Base-by-base conservation (phyloP, 2,888 invertebrate genomes). In the Athalia cordata region DNA sequence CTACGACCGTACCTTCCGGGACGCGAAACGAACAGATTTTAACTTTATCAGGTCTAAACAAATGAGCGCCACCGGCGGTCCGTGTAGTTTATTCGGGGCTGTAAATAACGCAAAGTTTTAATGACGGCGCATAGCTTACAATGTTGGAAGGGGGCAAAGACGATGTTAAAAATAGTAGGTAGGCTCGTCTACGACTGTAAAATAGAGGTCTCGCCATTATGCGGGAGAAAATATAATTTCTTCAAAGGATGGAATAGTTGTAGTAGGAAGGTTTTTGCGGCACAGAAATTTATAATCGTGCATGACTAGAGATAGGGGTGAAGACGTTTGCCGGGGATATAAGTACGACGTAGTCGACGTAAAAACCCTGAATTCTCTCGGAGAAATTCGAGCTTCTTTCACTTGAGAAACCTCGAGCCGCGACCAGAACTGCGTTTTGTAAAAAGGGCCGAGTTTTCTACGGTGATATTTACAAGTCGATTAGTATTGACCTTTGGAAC, bases 51-150 rank as follows among this genome's bases (percentile, higher is more conserved):
- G 68, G 55, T 52, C 68, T 52, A 52, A 82, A 80, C 81, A 79
- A 81, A 81, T 72, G 80, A 81, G 79, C 65, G 67, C 77, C 77
- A 68, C 64, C 57, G 70, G 65, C 52, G 4, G 29, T 13, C 77
- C 65, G 78, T 76, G 79, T 80, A 81, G 80, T 83, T 83, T 79
- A 82, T 80, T 80, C 74, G 65, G 79, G 83, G 80, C 79, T 83
- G 80, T 81, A 82, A 83, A 83, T 82, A 84, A 82, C 79, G 82
- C 78, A 83, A 84, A 84, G 81, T 83, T 84, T 84, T 84, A 84
- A 84, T 81, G 83, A 83, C 81, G 74, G 78, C 64, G 78, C 77
- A 75, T 80, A 79, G 79, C 81, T 79, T 78, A 57, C 74, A 66
- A 6, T 15, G 45, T 11, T 15, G 66, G 57, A 55, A 65, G 1